Percentiles rank a stretch among this genome's conserved stretches.
Evolutionary conservation across 2,797 vertebrate genomes (phyloP).

Genomic region (Sebastes reedi): DNA sequence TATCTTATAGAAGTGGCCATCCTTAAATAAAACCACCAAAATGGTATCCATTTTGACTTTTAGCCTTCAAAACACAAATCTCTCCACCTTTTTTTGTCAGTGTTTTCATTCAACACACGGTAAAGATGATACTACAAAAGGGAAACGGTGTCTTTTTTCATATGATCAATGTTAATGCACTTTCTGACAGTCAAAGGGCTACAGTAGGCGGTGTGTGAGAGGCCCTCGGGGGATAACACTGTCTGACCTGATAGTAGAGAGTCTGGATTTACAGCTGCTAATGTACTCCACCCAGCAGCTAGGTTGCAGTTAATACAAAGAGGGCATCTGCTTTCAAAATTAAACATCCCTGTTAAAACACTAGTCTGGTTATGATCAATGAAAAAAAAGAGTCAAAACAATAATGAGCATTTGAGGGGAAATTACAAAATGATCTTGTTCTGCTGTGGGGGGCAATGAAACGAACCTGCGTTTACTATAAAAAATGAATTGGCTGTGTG

Average conservation of each 20-base stretch:
- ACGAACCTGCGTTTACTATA: neutral
- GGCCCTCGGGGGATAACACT: neutral
- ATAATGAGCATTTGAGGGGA: neutral
- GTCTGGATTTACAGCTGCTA: constrained; percentile 37
- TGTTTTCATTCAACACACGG: constrained; percentile 15
- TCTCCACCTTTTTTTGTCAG: neutral
- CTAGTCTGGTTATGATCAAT: neutral
- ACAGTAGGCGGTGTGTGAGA: neutral
- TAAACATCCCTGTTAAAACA: neutral
- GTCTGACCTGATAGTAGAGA: constrained; percentile 22
- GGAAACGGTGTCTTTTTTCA: constrained; percentile 16
- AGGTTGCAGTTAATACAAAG: constrained; percentile 6
- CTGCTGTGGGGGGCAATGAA: neutral
- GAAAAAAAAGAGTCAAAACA: neutral
- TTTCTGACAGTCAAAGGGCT: constrained; percentile 31
- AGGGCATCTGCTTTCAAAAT: neutral
- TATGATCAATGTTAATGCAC: constrained; percentile 55
- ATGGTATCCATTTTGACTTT: neutral
- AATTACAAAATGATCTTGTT: constrained; percentile 2
- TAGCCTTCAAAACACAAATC: neutral
- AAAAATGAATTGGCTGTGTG: neutral
- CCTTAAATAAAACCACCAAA: neutral
- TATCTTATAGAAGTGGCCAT: neutral
- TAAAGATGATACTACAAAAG: neutral
- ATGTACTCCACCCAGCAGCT: constrained; percentile 9